Conservation (phyloP, 2,888 invertebrate genomes). For the Melangyna quadrimaculata region DNA sequence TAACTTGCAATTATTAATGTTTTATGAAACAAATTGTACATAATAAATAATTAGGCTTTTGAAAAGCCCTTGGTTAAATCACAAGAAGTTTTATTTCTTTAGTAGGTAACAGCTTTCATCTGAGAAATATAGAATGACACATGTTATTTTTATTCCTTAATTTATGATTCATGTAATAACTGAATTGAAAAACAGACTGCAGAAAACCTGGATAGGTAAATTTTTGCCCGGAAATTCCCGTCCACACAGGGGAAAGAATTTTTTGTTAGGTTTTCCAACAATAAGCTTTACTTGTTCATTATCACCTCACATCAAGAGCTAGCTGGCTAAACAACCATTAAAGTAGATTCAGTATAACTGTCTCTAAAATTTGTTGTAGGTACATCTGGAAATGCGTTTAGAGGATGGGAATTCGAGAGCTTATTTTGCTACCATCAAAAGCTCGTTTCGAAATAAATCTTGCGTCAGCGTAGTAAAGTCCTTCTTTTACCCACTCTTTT, state of each 20-base stretch:
- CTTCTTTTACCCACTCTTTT: not conserved
- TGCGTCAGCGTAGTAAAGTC: constrained; percentile 46
- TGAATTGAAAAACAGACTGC: not conserved
- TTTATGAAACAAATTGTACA: too few relatives aligned
- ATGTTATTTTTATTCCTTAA: not conserved
- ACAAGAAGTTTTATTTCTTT: not conserved
- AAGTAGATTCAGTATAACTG: not conserved
- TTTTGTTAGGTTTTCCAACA: not conserved
- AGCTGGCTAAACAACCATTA: not conserved
- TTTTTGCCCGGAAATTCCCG: not conserved
- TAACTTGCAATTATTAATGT: too few relatives aligned
- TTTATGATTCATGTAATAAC: constrained; percentile 1
- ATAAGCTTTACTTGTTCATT: not conserved
- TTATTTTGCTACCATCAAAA: not conserved
- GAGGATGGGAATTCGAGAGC: not conserved
- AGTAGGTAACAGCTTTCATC: not conserved
- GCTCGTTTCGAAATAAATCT: not conserved
- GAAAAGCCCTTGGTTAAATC: not conserved
- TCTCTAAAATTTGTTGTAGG: not conserved
- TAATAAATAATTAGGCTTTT: not conserved
- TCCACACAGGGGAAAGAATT: not conserved
- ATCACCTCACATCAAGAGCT: not conserved
- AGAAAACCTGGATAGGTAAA: constrained; percentile 35
- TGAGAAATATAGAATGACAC: not conserved
- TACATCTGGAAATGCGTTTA: constrained; percentile 43